These are phyloP conservation scores for Sakesphorus luctuosus DNA, from an alignment of 2,113 vertebrate species.

Conservation along the genomic window DNA sequence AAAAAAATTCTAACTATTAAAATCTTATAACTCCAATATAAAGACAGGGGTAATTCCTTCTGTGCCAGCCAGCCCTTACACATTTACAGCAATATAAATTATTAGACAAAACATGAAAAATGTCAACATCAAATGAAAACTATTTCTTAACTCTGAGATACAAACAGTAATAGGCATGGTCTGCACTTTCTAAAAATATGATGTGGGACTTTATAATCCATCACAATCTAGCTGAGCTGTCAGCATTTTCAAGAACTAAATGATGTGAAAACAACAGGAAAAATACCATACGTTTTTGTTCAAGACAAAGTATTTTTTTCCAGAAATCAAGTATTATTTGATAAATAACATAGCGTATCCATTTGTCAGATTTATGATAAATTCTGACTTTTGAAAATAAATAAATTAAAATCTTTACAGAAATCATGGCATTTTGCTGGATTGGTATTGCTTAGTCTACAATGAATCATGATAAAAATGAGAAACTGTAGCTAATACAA, in stretches of 20 bases:
- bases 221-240: background rate
- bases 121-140: background rate
- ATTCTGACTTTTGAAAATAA: background rate
- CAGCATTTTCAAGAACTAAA: slow-evolving; percentile 12
- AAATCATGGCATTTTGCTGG: background rate
- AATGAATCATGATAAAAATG: background rate
- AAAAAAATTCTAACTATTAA: background rate
- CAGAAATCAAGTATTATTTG: background rate
- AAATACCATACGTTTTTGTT: background rate
- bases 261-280: background rate
- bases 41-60: background rate
- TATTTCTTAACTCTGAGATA: background rate
- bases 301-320: background rate
- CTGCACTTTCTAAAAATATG: background rate
- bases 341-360: background rate
- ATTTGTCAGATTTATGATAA: background rate
- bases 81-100: background rate
- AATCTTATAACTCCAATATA: background rate
- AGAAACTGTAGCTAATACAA: background rate
- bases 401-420: background rate
- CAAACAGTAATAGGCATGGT: background rate
- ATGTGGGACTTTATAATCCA: background rate
- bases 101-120: slow-evolving; percentile 38
- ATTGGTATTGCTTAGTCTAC: background rate
- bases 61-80: background rate